Evolutionary conservation across 2,113 vertebrate genomes (phyloP).

Genomic region (Engystomops pustulosus): DNA sequence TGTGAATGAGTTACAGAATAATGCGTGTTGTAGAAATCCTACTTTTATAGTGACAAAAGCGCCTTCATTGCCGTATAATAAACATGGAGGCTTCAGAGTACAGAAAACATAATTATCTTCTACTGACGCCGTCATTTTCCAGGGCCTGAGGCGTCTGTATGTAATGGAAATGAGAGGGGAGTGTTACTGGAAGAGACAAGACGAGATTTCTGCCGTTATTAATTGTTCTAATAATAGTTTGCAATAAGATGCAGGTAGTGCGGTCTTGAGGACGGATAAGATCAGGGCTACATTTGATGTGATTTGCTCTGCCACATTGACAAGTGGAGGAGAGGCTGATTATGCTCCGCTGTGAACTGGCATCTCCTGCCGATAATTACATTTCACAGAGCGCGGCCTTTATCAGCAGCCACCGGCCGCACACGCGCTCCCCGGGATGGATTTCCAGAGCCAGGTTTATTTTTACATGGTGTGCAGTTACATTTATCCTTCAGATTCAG

Average conservation of each 20-base stretch:
- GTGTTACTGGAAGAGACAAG: conserved; percentile 58
- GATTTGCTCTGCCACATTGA: conserved; percentile 52
- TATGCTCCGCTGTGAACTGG: conserved; percentile 60
- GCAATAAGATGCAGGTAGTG: conserved; percentile 61
- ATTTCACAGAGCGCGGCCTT: conserved; percentile 59
- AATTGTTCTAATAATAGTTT: conserved; percentile 65
- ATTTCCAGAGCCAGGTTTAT: conserved; percentile 5
- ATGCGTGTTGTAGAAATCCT: background rate
- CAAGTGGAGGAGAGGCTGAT: conserved; percentile 62
- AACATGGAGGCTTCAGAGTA: conserved; percentile 60
- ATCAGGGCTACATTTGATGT: conserved; percentile 56
- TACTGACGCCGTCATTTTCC: conserved; percentile 64
- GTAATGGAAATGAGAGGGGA: conserved; percentile 64
- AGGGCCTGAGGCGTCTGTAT: conserved; percentile 64
- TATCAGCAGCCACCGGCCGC: conserved; percentile 45
- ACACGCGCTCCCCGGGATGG: conserved; percentile 23
- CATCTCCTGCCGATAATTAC: conserved; percentile 58
- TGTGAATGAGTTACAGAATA: background rate
- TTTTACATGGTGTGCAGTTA: background rate
- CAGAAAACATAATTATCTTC: conserved; percentile 63
- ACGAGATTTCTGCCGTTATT: conserved; percentile 63
- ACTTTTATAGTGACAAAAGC: background rate
- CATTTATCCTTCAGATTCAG: background rate
- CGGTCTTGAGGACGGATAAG: conserved; percentile 60
- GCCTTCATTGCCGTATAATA: background rate